Evolutionary conservation across 2,113 vertebrate species (phyloP).

Genomic region (Eptesicus fuscus): DNA sequence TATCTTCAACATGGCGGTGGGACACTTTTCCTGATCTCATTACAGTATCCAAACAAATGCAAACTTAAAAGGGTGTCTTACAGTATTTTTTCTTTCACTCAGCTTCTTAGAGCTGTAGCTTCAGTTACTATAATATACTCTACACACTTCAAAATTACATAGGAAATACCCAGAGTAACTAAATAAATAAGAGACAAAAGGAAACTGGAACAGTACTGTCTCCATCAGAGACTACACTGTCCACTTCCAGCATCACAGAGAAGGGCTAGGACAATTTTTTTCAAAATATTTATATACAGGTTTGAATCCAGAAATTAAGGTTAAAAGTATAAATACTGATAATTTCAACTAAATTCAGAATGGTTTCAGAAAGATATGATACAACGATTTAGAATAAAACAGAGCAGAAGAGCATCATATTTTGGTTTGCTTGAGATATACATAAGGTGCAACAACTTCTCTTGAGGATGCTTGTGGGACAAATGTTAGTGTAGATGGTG

Average conservation of each 20-base stretch:
- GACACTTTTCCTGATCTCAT: slow-evolving; percentile 73
- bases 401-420: slow-evolving; percentile 85
- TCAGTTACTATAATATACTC: slow-evolving; percentile 76
- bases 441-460: slow-evolving; percentile 87
- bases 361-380: slow-evolving; percentile 85
- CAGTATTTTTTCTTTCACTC: slow-evolving; percentile 82
- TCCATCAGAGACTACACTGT: slow-evolving; percentile 81
- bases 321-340: slow-evolving; percentile 87
- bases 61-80: slow-evolving; percentile 77
- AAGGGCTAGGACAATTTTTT: slow-evolving; percentile 78
- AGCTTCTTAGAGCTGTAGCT: slow-evolving; percentile 81
- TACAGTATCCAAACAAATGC: slow-evolving; percentile 83
- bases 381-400: slow-evolving; percentile 84
- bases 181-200: slow-evolving; percentile 85
- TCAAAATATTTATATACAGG: slow-evolving; percentile 86
- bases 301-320: slow-evolving; percentile 85
- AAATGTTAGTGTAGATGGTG: slow-evolving; percentile 79
- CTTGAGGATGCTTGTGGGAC: slow-evolving; percentile 79
- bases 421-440: slow-evolving; percentile 89
- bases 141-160: slow-evolving; percentile 78
- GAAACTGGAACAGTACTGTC: slow-evolving; percentile 81
- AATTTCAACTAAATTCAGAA: slow-evolving; percentile 85
- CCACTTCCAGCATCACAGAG: slow-evolving; percentile 80
- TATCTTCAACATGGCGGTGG: slow-evolving; percentile 78
- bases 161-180: slow-evolving; percentile 76